phyloP scores from a whole-genome alignment of 2,113 vertebrate species.

The Forbesichthys papilliferus region DNA sequence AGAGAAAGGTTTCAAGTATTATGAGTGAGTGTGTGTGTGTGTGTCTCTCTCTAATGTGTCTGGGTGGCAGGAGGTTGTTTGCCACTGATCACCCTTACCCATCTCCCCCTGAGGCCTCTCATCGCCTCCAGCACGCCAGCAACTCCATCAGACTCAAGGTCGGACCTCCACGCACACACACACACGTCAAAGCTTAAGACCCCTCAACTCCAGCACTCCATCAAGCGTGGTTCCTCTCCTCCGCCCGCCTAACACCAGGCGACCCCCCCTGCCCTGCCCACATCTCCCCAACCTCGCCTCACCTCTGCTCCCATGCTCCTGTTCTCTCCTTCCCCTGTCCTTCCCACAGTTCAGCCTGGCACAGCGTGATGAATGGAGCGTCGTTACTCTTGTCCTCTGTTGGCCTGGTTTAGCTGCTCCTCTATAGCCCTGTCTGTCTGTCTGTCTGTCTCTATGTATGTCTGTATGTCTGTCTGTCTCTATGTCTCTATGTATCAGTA shows the following conservation, averaged over 20 bases:
- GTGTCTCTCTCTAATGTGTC: conserved; percentile 14
- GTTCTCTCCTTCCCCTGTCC: conserved; percentile 72
- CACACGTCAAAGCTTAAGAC: conserved; percentile 43
- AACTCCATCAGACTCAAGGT: conserved; percentile 72
- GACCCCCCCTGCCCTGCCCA: conserved; percentile 39
- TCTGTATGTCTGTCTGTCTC: too few relatives aligned
- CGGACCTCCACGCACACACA: conserved; percentile 14
- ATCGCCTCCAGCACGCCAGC: conserved; percentile 63
- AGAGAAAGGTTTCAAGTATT: conserved; percentile 52
- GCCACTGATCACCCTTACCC: conserved; percentile 67
- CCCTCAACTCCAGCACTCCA: conserved; percentile 65
- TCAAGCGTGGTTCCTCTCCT: conserved; percentile 48
- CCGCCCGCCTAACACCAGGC: conserved; percentile 39
- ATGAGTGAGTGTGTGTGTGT: conserved; percentile 15
- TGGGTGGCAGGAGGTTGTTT: conserved; percentile 60
- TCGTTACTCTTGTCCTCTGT: conserved; percentile 76
- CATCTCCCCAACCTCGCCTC: conserved; percentile 26
- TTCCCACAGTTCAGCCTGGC: conserved; percentile 63
- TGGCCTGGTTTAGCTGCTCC: conserved; percentile 71
- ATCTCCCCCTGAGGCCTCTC: conserved; percentile 64
- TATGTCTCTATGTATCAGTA: too few relatives aligned
- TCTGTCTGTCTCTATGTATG: background rate
- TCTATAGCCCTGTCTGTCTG: conserved; percentile 35
- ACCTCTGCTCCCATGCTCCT: conserved; percentile 43
- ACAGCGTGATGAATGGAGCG: conserved; percentile 76